Base-by-base conservation (phyloP, 1,140 invertebrate genomes). In the Bactericera cockerelli region DNA sequence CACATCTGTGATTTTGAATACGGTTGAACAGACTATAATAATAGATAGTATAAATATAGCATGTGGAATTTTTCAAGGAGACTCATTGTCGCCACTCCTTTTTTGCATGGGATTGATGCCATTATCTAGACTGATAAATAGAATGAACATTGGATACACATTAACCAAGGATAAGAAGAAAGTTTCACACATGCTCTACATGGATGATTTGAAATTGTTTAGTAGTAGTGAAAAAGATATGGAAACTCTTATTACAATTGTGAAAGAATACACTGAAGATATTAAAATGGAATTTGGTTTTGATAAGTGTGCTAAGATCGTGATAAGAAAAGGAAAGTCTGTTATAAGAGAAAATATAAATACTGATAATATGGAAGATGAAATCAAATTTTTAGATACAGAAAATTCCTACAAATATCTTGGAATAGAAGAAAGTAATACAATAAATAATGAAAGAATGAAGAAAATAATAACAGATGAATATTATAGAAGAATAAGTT, bases 21-120 rank as follows among this genome's bases (percentile, higher is more conserved):
- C 22, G 22, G 58, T 28, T 21, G 53, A 55, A 11, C 8, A 6
- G n/a, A 13, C 55, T 22, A n/a, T 56, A 56, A n/a, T 6, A 24
- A 56, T 31, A 8, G n/a, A 54, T 6, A 4, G 54, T 2, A 39
- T 22, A 1, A 14, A 28, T 13, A 60, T 54, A 14, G 49, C 13
- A 22, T 33, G 61, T 33, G 61, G 56, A 13, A 57, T 63, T 1
- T 62, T 62, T 39, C 61, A 63, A 42, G 63, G 61, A 2, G 61
- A 63, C 33, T 28, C 53, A 19, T 39, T 59, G 14, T 59, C 39
- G 53, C 38, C 63, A 2, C 26, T 63, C 3, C 62, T 28, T 55
- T 63, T 63, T 26, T 62, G 63, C 28, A 10, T 56, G n/a, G 6
- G 55, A 6, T 25, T 56, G 22, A 56, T 56, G 55, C 55, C 55